These are phyloP conservation scores for Drosophila eohydei DNA, from an alignment of 2,888 invertebrate species.

Conservation along the genomic window DNA sequence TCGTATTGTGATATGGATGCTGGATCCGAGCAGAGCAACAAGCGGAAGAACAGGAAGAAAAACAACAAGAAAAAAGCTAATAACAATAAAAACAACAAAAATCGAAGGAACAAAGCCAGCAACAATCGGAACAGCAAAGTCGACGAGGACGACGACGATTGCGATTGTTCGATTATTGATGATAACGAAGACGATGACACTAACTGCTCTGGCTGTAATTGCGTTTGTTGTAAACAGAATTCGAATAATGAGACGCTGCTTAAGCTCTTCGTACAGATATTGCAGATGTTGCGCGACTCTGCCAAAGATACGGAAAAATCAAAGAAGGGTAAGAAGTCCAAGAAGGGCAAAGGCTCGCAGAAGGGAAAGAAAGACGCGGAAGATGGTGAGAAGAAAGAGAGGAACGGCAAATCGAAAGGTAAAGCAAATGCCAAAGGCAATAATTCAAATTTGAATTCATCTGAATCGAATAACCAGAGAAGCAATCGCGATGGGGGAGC, in stretches of 20 bases:
- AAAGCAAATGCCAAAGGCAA: neutral
- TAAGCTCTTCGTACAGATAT: slow-evolving; percentile 37
- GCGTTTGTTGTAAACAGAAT: slow-evolving; percentile 17
- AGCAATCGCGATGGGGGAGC: too few species aligned
- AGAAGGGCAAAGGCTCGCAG: neutral
- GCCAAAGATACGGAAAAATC: neutral
- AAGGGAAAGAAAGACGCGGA: neutral
- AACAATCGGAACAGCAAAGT: neutral
- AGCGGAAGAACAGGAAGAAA: neutral
- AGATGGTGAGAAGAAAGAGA: neutral
- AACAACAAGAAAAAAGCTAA: neutral
- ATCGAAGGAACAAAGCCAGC: neutral
- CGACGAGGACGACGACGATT: neutral
- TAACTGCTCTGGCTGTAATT: slow-evolving; percentile 13
- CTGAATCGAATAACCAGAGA: neutral
- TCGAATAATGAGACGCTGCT: slow-evolving; percentile 21
- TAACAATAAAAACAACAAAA: neutral
- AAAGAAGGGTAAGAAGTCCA: neutral
- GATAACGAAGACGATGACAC: neutral
- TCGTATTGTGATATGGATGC: neutral
- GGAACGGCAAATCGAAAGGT: neutral
- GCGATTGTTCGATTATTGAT: neutral
- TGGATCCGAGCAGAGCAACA: neutral
- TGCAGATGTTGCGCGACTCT: slow-evolving; percentile 39
- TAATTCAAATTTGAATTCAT: neutral